Percentiles rank a stretch among this genome's conserved stretches.
These are phyloP conservation scores for Pseudonaja textilis DNA, from an alignment of 2,113 vertebrate species.

Conservation along the genomic window DNA sequence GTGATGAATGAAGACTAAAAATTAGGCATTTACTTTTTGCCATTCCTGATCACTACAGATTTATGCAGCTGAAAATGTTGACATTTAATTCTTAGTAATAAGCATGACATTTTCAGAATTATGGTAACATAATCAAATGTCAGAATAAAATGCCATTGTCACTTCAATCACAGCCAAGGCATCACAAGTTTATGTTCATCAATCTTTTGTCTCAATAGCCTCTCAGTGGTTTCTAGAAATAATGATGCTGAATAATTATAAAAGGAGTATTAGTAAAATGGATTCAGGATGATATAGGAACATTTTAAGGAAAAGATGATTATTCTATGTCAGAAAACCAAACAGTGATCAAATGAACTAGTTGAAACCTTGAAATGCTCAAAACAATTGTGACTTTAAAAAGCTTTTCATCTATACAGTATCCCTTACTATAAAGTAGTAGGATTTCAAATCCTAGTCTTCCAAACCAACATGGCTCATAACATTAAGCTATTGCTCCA, in stretches of 20 bases:
- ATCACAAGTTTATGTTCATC: background rate
- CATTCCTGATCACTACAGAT: conserved; percentile 28
- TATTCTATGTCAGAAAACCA: background rate
- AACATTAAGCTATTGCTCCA: background rate
- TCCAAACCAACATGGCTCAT: background rate
- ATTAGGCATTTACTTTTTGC: conserved; percentile 8
- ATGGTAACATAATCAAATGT: conserved; percentile 53
- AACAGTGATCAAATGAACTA: background rate
- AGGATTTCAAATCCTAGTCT: background rate
- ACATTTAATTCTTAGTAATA: conserved; percentile 53
- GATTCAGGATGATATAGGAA: background rate
- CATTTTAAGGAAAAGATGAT: conserved; percentile 4
- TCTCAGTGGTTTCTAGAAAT: background rate
- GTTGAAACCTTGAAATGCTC: conserved; percentile 20
- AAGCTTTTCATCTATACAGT: background rate
- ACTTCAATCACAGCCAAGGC: conserved; percentile 21
- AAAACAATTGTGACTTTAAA: conserved; percentile 36
- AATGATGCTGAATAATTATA: background rate
- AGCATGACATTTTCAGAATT: conserved; percentile 60
- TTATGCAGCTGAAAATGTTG: conserved; percentile 49
- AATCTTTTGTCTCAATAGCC: conserved; percentile 21
- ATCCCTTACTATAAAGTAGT: background rate
- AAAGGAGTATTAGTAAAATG: background rate
- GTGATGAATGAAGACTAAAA: conserved; percentile 16
- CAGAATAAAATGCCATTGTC: conserved; percentile 37